Evolutionary conservation across 2,113 vertebrate genomes (phyloP), one percentile per base, ranked within the genome.

Genomic region (Semnopithecus entellus): DNA sequence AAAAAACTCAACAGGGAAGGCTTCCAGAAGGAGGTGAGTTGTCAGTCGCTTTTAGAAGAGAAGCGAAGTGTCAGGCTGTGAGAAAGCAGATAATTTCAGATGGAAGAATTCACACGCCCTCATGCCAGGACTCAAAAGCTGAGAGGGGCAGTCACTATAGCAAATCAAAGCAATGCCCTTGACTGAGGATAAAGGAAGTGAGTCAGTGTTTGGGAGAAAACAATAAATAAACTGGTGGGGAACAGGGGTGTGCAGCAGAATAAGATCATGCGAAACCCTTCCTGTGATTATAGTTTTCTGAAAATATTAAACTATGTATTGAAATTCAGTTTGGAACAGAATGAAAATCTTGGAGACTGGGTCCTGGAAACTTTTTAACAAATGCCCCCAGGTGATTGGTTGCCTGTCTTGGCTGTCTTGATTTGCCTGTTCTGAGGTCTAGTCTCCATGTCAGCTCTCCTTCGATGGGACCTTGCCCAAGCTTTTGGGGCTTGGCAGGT

Each of bases 121-220:
- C 35, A 0, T 2, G 92, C 59, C 82, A 86, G 83, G 64, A 57
- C 22, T 73, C 66, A 52, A 48, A 92, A 48, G 82, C 48, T 27
- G 38, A 66, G 88, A 84, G 10, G 75, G 87, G 12, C 83, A 40
- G 75, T 32, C 86, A 52, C 40, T 35, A 73, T 14, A 70, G 90
- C 87, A 40, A 61, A 66, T 87, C 83, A 95, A 92, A 95, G 94
- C 90, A 45, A 45, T 59, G 91, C 61, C 96, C 96, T 97, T 95
- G 94, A 97, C 84, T 38, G 22, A 87, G 59, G 55, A 70, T 88
- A 48, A 78, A 83, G 59, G 78, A 93, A 57, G 78, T 66, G 82
- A 96, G 43, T 81, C 78, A 79, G 94, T 92, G 94, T 96, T 95
- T 73, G 57, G 66, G 90, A 90, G 78, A 91, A 95, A 97, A 93